Evolutionary conservation across 2,797 vertebrate species (phyloP).

Genomic region (Columba guinea): DNA sequence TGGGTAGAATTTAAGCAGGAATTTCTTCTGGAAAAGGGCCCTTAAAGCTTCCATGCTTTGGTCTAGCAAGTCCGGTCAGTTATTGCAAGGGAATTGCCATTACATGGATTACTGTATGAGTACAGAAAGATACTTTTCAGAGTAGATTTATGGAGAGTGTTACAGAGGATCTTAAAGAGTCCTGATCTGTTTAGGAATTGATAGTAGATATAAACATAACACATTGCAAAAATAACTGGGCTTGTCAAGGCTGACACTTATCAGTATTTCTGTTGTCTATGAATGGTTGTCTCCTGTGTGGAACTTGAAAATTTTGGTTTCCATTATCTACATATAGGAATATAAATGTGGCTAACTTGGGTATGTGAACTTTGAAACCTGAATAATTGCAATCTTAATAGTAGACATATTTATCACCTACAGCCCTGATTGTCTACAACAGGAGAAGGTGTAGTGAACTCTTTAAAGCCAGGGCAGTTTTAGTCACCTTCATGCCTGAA

Average conservation of each 20-base stretch:
- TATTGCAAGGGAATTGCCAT: neutral
- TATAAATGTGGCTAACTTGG: neutral
- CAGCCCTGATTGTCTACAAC: neutral
- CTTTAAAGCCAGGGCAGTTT: neutral
- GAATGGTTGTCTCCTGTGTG: neutral
- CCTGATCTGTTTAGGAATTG: neutral
- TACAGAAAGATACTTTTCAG: neutral
- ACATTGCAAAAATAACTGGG: neutral
- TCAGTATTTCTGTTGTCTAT: neutral
- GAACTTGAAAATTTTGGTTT: neutral
- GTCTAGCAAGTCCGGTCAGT: neutral
- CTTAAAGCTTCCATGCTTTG: neutral
- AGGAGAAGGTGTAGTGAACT: neutral
- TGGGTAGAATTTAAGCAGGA: neutral
- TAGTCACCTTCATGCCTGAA: neutral
- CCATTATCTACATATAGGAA: neutral
- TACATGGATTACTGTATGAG: neutral
- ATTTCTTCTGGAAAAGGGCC: neutral
- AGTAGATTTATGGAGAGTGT: neutral
- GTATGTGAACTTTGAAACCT: neutral
- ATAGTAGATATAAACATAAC: neutral
- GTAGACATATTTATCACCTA: neutral
- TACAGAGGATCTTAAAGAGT: neutral
- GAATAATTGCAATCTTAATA: neutral
- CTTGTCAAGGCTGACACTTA: neutral